A percentile compares a stretch with the other conserved stretches of the same genome.
Evolutionary conservation across 1,140 invertebrate genomes (phyloP).

Genomic region (Brachionus plicatilis): DNA sequence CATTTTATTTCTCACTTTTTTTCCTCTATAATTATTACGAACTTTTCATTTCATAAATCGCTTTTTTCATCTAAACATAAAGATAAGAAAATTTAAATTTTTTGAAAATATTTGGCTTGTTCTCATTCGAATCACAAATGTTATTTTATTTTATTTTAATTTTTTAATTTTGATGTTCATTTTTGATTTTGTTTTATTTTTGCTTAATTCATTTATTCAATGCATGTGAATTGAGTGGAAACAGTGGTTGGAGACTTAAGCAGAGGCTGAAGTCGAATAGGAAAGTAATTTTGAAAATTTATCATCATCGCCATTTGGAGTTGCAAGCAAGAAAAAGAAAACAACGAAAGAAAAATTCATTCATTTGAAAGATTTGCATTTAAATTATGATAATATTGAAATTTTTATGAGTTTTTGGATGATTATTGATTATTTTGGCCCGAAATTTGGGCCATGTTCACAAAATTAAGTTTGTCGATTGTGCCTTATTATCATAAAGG

Average conservation of each 20-base stretch:
- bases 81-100: not conserved
- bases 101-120: not conserved
- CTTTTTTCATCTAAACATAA: constrained; percentile 1
- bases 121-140: not conserved
- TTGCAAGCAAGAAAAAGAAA: not conserved
- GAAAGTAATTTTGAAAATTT: not conserved
- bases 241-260: not conserved
- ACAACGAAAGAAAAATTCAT: not conserved
- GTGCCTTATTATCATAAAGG: not conserved
- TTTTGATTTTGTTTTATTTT: not conserved
- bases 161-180: not conserved
- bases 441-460: not conserved
- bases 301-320: not conserved
- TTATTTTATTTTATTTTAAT: not conserved
- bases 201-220: not conserved
- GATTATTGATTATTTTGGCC: not conserved
- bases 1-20: not conserved
- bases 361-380: not conserved
- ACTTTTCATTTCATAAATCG: constrained; percentile 1
- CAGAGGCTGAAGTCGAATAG: not conserved
- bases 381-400: constrained; percentile 3
- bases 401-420: not conserved
- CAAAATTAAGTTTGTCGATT: not conserved
- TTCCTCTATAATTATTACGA: not conserved
- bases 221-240: not conserved